These are phyloP conservation scores for Charaxes varanes DNA, from an alignment of 1,140 invertebrate genomes.

Conservation along the genomic window DNA sequence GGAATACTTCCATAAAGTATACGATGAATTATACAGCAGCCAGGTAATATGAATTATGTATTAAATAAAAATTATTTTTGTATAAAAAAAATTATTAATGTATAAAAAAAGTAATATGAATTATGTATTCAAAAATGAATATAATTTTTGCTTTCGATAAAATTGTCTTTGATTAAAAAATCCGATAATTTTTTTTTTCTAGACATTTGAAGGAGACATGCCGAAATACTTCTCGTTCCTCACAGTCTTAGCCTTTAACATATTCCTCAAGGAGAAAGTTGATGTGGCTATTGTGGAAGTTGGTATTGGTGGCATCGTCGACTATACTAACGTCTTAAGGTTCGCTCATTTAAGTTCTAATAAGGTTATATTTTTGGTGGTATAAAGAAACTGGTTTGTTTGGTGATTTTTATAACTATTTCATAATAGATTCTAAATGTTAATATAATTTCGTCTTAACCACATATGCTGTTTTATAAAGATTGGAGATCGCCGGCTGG, in stretches of 20 bases:
- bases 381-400: slow-evolving; percentile 2
- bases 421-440: too few relatives aligned
- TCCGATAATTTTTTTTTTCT: slow-evolving; percentile 18
- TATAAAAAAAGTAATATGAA: too few relatives aligned
- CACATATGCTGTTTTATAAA: too few relatives aligned
- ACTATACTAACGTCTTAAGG: slow-evolving; percentile 95
- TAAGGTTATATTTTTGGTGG: not conserved
- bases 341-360: slow-evolving; percentile 36
- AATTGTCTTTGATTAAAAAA: too few relatives aligned
- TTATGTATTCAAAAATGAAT: too few relatives aligned
- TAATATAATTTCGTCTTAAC: too few relatives aligned
- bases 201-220: slow-evolving; percentile 83
- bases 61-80: not conserved
- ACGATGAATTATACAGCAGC: slow-evolving; percentile 58
- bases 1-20: slow-evolving; percentile 89
- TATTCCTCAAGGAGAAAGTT: slow-evolving; percentile 90
- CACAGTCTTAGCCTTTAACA: slow-evolving; percentile 92
- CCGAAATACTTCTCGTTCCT: slow-evolving; percentile 96
- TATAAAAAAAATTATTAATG: too few relatives aligned
- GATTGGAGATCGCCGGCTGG: too few relatives aligned
- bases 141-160: not conserved
- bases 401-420: not conserved
- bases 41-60: slow-evolving; percentile 27
- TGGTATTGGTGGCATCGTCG: slow-evolving; percentile 96
- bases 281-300: slow-evolving; percentile 97